phyloP scores from a whole-genome alignment of 2,113 vertebrate species.

The Antigone vipio region DNA sequence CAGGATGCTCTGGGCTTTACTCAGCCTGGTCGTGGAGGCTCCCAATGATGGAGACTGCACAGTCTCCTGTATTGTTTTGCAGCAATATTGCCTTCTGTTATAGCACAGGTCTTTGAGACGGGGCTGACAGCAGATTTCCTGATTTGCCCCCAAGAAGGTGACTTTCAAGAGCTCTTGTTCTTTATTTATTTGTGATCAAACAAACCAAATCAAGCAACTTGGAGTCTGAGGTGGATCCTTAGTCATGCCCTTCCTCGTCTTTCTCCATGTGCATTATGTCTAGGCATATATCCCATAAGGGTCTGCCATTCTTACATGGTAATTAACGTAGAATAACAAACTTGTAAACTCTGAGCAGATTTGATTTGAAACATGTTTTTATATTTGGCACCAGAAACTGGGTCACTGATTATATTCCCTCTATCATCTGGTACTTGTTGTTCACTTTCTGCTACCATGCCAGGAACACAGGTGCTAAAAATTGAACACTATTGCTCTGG shows the following conservation, averaged over 20 bases:
- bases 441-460: slow-evolving; percentile 29
- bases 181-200: neutral
- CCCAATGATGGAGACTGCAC: rapidly evolving
- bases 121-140: neutral
- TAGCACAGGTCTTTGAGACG: neutral
- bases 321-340: slow-evolving; percentile 59
- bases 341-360: slow-evolving; percentile 60
- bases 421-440: slow-evolving; percentile 47
- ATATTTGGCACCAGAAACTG: slow-evolving; percentile 51
- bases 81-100: neutral
- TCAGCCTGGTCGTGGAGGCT: neutral
- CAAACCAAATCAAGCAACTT: neutral
- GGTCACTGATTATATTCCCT: slow-evolving; percentile 50
- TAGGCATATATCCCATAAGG: neutral
- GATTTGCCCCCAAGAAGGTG: neutral
- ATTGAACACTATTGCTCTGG: neutral
- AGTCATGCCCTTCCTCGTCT: neutral
- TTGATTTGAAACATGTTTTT: slow-evolving; percentile 57
- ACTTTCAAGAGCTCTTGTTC: neutral
- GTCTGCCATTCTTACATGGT: slow-evolving; percentile 29
- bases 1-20: neutral
- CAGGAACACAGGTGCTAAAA: slow-evolving; percentile 55
- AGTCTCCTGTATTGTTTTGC: no score
- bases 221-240: neutral
- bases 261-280: neutral